phyloP scores from a whole-genome alignment of 2,113 vertebrate genomes.

The Oreochromis spilurus region DNA sequence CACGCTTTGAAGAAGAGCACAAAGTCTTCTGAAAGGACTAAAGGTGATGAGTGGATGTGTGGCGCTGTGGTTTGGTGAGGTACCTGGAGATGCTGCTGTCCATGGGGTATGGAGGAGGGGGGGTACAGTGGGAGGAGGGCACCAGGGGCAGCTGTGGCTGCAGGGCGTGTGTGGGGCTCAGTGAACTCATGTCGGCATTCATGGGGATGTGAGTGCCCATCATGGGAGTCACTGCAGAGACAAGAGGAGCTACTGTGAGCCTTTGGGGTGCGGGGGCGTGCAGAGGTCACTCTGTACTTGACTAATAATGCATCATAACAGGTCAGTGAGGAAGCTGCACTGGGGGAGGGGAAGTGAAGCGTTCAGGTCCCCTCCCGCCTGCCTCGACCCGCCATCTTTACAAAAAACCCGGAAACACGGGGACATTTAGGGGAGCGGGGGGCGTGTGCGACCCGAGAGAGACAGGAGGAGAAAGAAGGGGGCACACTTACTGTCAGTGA shows the following conservation, averaged over 20 bases:
- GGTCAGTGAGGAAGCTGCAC: not conserved
- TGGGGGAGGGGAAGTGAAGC: not conserved
- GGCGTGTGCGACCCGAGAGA: not conserved
- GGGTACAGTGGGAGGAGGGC: conserved; percentile 96
- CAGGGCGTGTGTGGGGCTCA: conserved; percentile 92
- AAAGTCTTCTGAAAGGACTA: not conserved
- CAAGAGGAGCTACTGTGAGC: conserved; percentile 68
- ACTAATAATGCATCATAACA: conserved; percentile 37
- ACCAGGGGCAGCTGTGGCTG: conserved; percentile 92
- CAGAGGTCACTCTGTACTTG: conserved; percentile 33
- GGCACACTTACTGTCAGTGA: conserved; percentile 89
- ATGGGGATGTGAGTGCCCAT: conserved; percentile 95
- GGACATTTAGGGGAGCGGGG: not conserved
- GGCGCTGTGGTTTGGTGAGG: conserved; percentile 18
- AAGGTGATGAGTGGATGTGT: not conserved
- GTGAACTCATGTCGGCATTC: conserved; percentile 92
- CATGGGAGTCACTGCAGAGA: conserved; percentile 88
- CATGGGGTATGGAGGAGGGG: conserved; percentile 96
- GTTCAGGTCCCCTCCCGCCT: conserved; percentile 23
- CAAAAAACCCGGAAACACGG: not conserved
- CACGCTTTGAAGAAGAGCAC: not conserved
- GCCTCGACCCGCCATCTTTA: conserved; percentile 35
- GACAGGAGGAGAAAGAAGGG: conserved; percentile 7
- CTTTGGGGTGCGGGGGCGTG: not conserved
- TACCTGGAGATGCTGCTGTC: conserved; percentile 99